Evolutionary conservation across 2,797 vertebrate genomes (phyloP).

Genomic region (Enteromius argenteus): DNA sequence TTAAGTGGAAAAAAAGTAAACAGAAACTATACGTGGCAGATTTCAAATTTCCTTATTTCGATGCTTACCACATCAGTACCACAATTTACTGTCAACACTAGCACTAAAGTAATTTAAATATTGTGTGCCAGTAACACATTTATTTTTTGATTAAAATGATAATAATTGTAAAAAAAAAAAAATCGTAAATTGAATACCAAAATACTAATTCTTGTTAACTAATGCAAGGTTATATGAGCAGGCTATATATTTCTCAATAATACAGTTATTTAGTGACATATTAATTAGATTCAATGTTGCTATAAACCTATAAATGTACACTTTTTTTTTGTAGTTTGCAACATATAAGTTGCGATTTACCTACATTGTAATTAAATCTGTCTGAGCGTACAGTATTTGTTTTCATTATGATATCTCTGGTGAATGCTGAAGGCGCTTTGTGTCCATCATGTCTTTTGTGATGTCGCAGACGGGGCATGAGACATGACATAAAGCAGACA

Average conservation of each 20-base stretch:
- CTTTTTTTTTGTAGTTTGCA: neutral
- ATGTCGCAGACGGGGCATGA: slow-evolving; percentile 21
- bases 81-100: neutral
- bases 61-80: neutral
- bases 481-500: slow-evolving; percentile 32
- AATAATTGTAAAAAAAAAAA: neutral
- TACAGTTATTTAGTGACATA: neutral
- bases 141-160: neutral
- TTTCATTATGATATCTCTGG: neutral
- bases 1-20: neutral
- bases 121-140: neutral
- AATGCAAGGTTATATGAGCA: neutral
- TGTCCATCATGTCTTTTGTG: slow-evolving; percentile 34
- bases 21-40: neutral
- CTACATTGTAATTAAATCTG: neutral
- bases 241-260: neutral
- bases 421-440: slow-evolving; percentile 22
- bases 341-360: neutral
- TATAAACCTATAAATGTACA: neutral
- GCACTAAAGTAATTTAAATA: neutral
- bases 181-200: neutral
- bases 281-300: neutral
- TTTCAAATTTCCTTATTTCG: neutral
- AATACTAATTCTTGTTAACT: neutral
- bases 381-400: slow-evolving; percentile 29